These are phyloP conservation scores for Ectemnius lituratus DNA, from an alignment of 2,888 invertebrate species.

Conservation along the genomic window DNA sequence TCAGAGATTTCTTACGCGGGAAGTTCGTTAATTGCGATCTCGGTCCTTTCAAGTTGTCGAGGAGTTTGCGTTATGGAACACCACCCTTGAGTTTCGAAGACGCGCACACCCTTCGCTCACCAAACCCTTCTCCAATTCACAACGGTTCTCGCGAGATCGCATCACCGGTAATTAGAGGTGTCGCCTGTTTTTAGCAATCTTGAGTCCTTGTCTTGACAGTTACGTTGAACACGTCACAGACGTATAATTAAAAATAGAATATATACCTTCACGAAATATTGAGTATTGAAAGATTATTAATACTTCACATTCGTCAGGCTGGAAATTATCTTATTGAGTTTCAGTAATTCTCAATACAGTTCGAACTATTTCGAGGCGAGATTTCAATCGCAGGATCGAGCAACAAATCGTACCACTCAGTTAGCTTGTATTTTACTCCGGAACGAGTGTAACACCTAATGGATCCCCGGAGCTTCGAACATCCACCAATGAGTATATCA, in stretches of 20 bases:
- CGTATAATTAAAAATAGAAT: no score
- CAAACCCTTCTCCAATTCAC: no score
- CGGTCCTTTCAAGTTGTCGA: constrained; percentile 31
- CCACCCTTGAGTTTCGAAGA: neutral
- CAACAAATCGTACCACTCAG: neutral
- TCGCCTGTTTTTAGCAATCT: neutral
- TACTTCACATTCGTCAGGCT: no score
- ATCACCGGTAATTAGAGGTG: neutral
- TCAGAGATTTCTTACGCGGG: constrained; percentile 20
- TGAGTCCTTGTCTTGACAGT: neutral
- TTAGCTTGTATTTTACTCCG: constrained; percentile 21
- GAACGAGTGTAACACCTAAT: constrained; percentile 33
- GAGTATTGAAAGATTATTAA: no score
- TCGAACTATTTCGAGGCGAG: neutral
- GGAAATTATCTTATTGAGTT: no score
- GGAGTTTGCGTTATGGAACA: constrained; percentile 16
- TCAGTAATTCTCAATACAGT: no score
- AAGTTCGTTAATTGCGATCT: constrained; percentile 50
- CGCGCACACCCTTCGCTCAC: neutral
- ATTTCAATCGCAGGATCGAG: constrained; percentile 15
- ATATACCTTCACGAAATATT: no score
- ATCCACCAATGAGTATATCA: neutral
- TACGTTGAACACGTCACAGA: no score
- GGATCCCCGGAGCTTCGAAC: constrained; percentile 24
- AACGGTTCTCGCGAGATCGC: neutral